phyloP scores from a whole-genome alignment of 2,113 vertebrate species.

The Notiomystis cincta region DNA sequence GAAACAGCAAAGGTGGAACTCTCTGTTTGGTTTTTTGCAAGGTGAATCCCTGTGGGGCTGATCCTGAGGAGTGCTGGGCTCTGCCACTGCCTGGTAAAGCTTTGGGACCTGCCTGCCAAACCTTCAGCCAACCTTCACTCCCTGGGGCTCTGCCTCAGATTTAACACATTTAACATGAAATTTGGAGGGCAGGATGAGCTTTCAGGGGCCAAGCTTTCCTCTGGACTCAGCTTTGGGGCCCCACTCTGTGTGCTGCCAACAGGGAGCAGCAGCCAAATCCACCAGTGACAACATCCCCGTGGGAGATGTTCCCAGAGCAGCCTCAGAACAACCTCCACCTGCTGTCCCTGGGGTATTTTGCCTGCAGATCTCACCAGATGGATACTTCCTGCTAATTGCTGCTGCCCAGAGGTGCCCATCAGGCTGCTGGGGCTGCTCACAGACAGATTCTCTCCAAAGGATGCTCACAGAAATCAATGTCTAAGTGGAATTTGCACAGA shows the following conservation, averaged over 20 bases:
- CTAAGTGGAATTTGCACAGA: not conserved
- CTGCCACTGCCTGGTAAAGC: not conserved
- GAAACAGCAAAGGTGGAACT: not conserved
- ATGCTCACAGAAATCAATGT: not conserved
- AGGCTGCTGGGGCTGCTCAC: not conserved
- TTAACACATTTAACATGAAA: accelerated
- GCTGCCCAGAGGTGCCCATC: not conserved
- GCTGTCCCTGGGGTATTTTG: not conserved
- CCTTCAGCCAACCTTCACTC: not conserved
- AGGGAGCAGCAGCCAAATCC: not conserved
- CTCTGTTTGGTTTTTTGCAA: not conserved
- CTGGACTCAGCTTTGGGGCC: accelerated
- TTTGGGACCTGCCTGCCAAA: not conserved
- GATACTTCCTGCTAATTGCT: not conserved
- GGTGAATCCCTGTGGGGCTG: not conserved
- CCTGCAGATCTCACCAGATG: not conserved
- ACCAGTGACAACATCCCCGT: accelerated
- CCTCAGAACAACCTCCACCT: not conserved
- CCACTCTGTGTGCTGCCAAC: accelerated
- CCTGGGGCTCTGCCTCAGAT: not conserved
- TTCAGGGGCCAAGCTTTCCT: not conserved
- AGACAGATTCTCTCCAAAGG: not conserved
- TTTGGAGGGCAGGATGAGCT: not conserved
- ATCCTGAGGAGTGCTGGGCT: not conserved
- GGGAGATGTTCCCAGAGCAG: not conserved